Conservation (phyloP, 2,113 vertebrate genomes). For the Castor canadensis region DNA sequence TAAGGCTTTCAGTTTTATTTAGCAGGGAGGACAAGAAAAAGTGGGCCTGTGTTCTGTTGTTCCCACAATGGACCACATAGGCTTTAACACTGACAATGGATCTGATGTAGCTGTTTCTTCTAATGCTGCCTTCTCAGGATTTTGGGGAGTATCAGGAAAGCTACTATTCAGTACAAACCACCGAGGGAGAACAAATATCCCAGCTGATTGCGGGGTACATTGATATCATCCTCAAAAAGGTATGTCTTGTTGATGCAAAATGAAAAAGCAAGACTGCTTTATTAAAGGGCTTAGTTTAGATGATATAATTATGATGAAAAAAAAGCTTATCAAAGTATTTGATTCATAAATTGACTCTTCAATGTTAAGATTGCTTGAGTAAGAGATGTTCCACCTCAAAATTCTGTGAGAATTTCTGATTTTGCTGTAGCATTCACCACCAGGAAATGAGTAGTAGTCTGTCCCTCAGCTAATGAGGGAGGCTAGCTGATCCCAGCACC, state of each 20-base stretch:
- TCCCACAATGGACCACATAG: neutral
- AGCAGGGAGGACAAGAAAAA: neutral
- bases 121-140: slow-evolving; percentile 85
- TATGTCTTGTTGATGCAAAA: slow-evolving; percentile 52
- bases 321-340: neutral
- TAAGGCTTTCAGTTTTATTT: neutral
- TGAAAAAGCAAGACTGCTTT: neutral
- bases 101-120: neutral
- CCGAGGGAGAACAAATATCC: slow-evolving; percentile 99
- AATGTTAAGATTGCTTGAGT: neutral
- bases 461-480: neutral
- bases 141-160: slow-evolving; percentile 99
- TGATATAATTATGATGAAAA: neutral
- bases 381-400: neutral
- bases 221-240: slow-evolving; percentile 99
- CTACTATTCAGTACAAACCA: slow-evolving; percentile 99
- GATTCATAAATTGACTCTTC: neutral
- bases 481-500: neutral
- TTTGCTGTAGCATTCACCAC: neutral
- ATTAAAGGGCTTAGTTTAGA: neutral
- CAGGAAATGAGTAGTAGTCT: neutral
- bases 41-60: neutral
- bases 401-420: neutral
- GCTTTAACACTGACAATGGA: neutral
- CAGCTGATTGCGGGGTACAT: slow-evolving; percentile 99